A percentile compares a stretch with the other conserved stretches of the same genome.
Conservation (phyloP, 2,888 invertebrate genomes). For the Napeogenes sylphis region DNA sequence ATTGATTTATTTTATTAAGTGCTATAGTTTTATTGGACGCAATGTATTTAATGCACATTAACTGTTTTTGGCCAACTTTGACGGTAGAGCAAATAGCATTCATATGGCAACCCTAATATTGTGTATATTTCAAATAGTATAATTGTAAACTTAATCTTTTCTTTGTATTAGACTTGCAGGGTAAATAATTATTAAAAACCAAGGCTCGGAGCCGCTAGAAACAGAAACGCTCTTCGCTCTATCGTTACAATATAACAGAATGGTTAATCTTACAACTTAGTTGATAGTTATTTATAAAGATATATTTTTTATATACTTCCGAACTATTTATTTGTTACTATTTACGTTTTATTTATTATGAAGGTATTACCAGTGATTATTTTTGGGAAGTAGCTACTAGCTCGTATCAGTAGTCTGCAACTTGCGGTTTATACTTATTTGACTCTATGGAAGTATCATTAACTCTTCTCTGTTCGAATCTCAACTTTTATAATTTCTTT, state of each 20-base stretch:
- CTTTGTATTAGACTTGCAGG: too few species aligned
- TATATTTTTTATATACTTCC: conserved; percentile 65
- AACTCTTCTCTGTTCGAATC: conserved; percentile 67
- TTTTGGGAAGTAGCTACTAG: conserved; percentile 5
- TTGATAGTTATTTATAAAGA: conserved; percentile 70
- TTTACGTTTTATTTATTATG: conserved; percentile 54
- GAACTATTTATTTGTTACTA: conserved; percentile 68
- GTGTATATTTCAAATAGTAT: too few species aligned
- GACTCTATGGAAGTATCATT: conserved; percentile 50
- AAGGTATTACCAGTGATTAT: conserved; percentile 47
- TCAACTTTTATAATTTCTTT: conserved; percentile 54
- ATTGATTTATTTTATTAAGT: conserved; percentile 31
- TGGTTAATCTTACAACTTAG: conserved; percentile 39
- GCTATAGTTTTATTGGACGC: conserved; percentile 37
- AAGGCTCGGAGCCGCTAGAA: neutral
- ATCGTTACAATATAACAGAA: conserved; percentile 11
- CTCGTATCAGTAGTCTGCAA: conserved; percentile 35
- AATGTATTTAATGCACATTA: conserved; percentile 39
- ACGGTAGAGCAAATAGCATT: conserved; percentile 15
- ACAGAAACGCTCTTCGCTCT: conserved; percentile 10
- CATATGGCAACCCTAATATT: too few species aligned
- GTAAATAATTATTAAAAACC: too few species aligned
- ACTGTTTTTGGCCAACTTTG: conserved; percentile 20
- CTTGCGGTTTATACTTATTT: conserved; percentile 74
- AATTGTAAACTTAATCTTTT: too few species aligned